Evolutionary conservation across 2,888 invertebrate genomes (phyloP), one percentile per base, ranked within the genome.

Genomic region (Morpho achilles): DNA sequence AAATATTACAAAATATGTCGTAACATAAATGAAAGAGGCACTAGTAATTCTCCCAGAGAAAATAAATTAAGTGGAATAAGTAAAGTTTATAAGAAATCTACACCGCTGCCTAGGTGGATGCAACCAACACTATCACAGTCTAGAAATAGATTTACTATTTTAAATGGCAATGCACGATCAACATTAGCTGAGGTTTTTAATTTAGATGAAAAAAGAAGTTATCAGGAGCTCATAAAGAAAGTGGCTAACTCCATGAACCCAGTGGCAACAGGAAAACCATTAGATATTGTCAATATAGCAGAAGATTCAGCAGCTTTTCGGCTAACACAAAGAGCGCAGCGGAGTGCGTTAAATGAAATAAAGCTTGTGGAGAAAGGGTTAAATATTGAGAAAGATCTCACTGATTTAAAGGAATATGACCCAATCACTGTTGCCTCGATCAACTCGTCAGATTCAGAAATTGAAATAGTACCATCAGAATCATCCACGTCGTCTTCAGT

Each of bases 151-250:
- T 75, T 72, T 62, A 63, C 73, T 62, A 79, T 77, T 59, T 50
- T 76, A 1, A 89, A 87, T 67, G 83, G 87, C 8, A 86, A 80
- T 56, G 70, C 73, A 42, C 78, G 80, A 62, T 75, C 84, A 8
- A 84, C 86, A 53, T 70, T 92, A 45, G 82, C 90, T 42, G 90
- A 91, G 74, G 87, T 92, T 56, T 91, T 91, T 65, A 87, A 92
- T 73, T 79, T 93, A 70, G 91, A 92, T 67, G 92, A 93, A 64
- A 93, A 92, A 70, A 83, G 79, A 68, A 87, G 85, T 69, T 93
- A 93, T 67, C 87, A 88, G 67, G 91, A 92, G 72, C 71, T 93
- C 47, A 86, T 93, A 44, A 84, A 81, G 53, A 79, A 80, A 68
- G 84, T 88, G 6, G 73, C 82, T 0, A 72, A 64, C 3, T 77